These are phyloP conservation scores for Melanostoma scalare DNA, from an alignment of 2,888 invertebrate species.

Conservation along the genomic window DNA sequence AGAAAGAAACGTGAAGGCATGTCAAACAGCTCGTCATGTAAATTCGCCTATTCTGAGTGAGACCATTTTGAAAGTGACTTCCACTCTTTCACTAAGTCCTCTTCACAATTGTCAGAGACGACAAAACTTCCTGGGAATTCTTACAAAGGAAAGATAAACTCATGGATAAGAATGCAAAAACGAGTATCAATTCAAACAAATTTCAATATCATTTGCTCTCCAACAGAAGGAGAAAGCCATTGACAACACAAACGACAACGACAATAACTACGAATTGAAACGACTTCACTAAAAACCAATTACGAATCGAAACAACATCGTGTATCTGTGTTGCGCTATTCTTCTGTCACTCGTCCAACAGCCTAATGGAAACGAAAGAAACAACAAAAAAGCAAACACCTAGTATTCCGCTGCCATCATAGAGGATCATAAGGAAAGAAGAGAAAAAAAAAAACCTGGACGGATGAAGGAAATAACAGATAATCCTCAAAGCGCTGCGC, in stretches of 20 bases:
- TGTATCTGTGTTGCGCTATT: slow-evolving; percentile 43
- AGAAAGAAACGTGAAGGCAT: too few relatives aligned
- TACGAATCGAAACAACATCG: slow-evolving; percentile 71
- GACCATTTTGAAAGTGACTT: slow-evolving; percentile 29
- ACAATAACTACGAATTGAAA: slow-evolving; percentile 63
- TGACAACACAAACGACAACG: slow-evolving; percentile 58
- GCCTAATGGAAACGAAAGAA: neutral
- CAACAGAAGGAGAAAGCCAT: slow-evolving; percentile 56
- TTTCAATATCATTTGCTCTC: slow-evolving; percentile 71
- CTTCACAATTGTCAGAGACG: slow-evolving; percentile 16
- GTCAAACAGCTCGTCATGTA: too few relatives aligned
- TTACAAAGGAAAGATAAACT: slow-evolving; percentile 47
- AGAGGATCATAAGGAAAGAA: slow-evolving; percentile 29
- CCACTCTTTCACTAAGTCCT: slow-evolving; percentile 13
- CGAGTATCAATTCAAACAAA: slow-evolving; percentile 71
- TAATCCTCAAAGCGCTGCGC: slow-evolving; percentile 67
- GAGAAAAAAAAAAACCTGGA: slow-evolving; percentile 35
- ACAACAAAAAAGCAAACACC: slow-evolving; percentile 17
- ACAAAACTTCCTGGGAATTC: slow-evolving; percentile 28
- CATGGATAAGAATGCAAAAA: slow-evolving; percentile 55
- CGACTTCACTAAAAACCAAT: slow-evolving; percentile 73
- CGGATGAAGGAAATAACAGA: slow-evolving; percentile 59
- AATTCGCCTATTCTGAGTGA: too few relatives aligned
- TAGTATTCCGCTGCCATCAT: slow-evolving; percentile 9
- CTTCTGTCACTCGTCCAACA: slow-evolving; percentile 29